phyloP scores from a whole-genome alignment of 2,113 vertebrate species.

The Telmatochromis sp. region DNA sequence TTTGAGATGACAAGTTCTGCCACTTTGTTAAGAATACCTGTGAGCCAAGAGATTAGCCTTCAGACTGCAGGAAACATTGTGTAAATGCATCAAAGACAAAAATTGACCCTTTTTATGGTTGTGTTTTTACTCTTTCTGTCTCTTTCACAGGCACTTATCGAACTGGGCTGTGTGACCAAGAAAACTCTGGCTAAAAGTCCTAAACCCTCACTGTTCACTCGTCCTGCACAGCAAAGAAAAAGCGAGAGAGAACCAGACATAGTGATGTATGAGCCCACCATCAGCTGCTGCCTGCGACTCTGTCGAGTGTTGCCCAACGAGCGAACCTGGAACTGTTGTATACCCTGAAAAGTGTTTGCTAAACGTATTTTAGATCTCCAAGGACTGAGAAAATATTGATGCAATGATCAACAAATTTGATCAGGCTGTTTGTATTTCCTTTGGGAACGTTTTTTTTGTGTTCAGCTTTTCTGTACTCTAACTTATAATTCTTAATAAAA shows the following conservation, averaged over 20 bases:
- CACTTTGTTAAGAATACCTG: not conserved
- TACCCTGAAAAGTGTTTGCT: not conserved
- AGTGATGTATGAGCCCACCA: slow-evolving; percentile 81
- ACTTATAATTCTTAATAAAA: not conserved
- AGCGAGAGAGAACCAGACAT: not conserved
- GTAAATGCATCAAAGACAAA: not conserved
- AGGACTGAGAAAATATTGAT: not conserved
- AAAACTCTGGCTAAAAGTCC: slow-evolving; percentile 56
- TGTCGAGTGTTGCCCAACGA: slow-evolving; percentile 81
- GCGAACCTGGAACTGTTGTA: slow-evolving; percentile 84
- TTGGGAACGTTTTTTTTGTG: not conserved
- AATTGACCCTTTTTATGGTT: not conserved
- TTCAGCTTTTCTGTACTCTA: not conserved
- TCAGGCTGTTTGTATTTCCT: not conserved
- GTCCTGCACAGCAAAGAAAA: not conserved
- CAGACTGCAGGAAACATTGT: not conserved
- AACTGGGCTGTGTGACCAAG: slow-evolving; percentile 78
- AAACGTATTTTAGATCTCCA: not conserved
- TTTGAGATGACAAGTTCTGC: not conserved
- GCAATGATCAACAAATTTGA: not conserved
- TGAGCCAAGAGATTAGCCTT: not conserved
- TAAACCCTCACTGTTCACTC: slow-evolving; percentile 74
- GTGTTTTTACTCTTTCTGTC: not conserved
- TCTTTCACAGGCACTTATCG: slow-evolving; percentile 74
- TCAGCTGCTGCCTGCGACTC: slow-evolving; percentile 82